Evolutionary conservation across 37 sponge, comb jelly and placozoan species (phyloP).

Genomic region (Bolinopsis microptera): DNA sequence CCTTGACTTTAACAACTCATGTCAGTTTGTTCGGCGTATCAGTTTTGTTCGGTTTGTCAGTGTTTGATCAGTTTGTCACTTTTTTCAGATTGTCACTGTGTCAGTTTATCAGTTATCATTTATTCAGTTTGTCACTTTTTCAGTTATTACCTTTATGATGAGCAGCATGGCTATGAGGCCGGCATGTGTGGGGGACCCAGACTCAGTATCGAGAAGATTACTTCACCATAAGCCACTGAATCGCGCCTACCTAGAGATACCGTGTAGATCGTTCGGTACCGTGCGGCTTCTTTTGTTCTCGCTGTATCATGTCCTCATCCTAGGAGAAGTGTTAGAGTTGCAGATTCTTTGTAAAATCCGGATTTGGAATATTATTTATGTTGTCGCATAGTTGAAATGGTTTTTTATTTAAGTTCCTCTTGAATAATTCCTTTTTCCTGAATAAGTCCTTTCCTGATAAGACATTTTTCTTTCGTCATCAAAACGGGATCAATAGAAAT

Average conservation of each 20-base stretch:
- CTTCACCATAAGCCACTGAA: not conserved
- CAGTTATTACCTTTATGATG: not conserved
- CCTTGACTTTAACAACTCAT: no score
- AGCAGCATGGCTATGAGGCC: not conserved
- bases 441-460: no score
- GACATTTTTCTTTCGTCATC: no score
- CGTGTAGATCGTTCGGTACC: conserved; percentile 21
- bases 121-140: not conserved
- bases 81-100: no score
- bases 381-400: not conserved
- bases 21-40: no score
- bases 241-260: not conserved
- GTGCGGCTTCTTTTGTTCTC: not conserved
- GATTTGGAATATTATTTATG: not conserved
- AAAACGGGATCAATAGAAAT: no score
- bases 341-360: not conserved
- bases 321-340: not conserved
- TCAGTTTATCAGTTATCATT: not conserved
- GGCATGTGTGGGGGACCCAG: not conserved
- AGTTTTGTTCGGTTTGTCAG: no score
- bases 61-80: no score
- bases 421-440: no score
- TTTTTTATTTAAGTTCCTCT: no score
- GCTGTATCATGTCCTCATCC: not conserved
- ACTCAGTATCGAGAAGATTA: not conserved